Base-by-base conservation (phyloP, 2,888 invertebrate genomes). In the Diploptera punctata region DNA sequence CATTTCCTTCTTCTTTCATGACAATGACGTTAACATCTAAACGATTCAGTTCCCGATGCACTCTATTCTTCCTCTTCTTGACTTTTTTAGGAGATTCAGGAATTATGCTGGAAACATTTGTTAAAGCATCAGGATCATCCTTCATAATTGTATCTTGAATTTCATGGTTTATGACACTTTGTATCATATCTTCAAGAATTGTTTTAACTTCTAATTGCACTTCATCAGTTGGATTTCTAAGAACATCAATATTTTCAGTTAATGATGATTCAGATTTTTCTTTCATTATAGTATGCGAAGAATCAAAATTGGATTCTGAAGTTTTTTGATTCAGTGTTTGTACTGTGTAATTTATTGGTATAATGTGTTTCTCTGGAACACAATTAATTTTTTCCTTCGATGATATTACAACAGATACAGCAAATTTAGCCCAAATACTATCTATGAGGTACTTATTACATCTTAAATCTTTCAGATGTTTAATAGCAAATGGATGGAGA, bases 151-250 rank as follows among this genome's bases (percentile, higher is more conserved):
- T 81, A 78, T 89, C 85, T 79, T 88, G 87, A 72, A 86, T 82
- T 78, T 88, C 83, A 77, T 86, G 87, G 47, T 88, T 87, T 79
- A 89, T 88, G 38, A 90, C 87, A n/a, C 87, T 85, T 76, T 85
- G 84, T 69, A 91, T 80, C 77, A 91, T 85, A 74, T 87, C 84
- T 33, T 83, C 79, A 57, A 90, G 76, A 29, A 89, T 81, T 70
- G 76, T 73, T 54, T 73, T 75, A 43, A 78, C 73, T 29, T 57
- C 57, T n/a, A 13, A 3, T 29, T n/a, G 29, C 5, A 29, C 29
- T 24, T 13, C n/a, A 57, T 57, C 57, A 29, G n/a, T n/a, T n/a
- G n/a, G n/a, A n/a, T n/a, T n/a, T n/a, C n/a, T n/a, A n/a, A n/a
- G n/a, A n/a, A n/a, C n/a, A n/a, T n/a, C n/a, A n/a, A n/a, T n/a